Evolutionary conservation across 1,140 invertebrate species (phyloP), one percentile per base, ranked within the genome.

Genomic region (Temnothorax longispinosus): DNA sequence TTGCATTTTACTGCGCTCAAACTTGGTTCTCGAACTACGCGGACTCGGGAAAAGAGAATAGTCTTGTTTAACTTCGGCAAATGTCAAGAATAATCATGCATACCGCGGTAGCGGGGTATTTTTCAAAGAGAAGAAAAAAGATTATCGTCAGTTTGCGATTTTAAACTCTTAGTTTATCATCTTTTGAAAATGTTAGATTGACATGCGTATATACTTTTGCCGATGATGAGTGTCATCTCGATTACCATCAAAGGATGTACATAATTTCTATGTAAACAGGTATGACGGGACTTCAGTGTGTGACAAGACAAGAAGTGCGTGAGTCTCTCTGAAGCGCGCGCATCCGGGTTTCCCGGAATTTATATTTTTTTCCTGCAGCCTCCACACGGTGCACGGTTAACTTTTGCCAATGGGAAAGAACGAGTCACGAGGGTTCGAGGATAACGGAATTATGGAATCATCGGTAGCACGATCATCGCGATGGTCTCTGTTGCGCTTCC

Each of bases 391-490:
- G 50, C 18, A n/a, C 41, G 47, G n/a, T 74, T 65, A 50, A 81
- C 71, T 74, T 56, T n/a, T 50, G 21, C 38, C 47, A 27, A 44
- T 71, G 35, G 52, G 18, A 50, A 67, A 86, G 52, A n/a, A 74
- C n/a, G 27, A 21, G 76, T 69, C 60, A 67, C 67, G 80, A 82
- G 27, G 58, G 76, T 80, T 86, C 71, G 77, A 58, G 27, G 50
- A 88, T 69, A 86, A 80, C 56, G 65, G 85, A 87, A 72, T 86
- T 41, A 18, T 44, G 27, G 50, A 82, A 54, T 27, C 27, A 64
- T 32, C 35, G 50, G 84, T 69, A 65, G 76, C 47, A 27, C 47
- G 18, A 35, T 41, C 84, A 64, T 77, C 35, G 32, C 47, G 8
- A 69, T 54, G 41, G 21, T 21, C 21, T 15, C 18, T 27, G 27